Evolutionary conservation across 2,113 vertebrate genomes (phyloP).

Genomic region (Dasyurus viverrinus): DNA sequence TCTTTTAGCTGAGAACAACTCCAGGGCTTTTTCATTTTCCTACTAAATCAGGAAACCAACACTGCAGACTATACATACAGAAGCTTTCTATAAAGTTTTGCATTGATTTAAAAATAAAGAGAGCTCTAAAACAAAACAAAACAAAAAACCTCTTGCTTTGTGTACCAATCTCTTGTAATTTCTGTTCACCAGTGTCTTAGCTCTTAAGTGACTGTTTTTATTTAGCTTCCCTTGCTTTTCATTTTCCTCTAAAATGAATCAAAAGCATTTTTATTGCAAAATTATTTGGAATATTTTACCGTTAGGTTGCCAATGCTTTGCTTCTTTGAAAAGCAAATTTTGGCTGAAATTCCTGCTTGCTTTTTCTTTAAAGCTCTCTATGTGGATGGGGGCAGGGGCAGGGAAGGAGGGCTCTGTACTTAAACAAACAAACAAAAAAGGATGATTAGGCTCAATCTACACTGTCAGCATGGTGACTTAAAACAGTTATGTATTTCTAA

Average conservation of each 20-base stretch:
- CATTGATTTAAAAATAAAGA: not conserved
- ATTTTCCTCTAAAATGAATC: conserved; percentile 32
- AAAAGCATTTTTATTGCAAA: conserved; percentile 35
- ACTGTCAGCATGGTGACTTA: not conserved
- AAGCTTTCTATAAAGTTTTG: not conserved
- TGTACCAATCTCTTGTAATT: not conserved
- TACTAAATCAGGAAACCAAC: not conserved
- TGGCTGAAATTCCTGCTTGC: not conserved
- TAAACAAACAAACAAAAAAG: not conserved
- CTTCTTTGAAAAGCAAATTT: conserved; percentile 42
- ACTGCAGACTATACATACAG: not conserved
- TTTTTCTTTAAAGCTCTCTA: not conserved
- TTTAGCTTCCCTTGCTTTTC: conserved; percentile 37
- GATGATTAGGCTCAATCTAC: not conserved
- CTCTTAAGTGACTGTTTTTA: not conserved
- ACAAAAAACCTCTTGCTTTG: not conserved
- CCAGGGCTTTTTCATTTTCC: not conserved
- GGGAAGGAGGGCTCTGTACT: not conserved
- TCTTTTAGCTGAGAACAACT: not conserved
- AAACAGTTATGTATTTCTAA: not conserved
- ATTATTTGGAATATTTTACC: not conserved
- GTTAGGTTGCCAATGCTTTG: accelerated
- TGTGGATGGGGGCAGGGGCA: not conserved
- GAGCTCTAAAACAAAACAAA: too few relatives aligned
- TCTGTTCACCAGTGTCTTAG: not conserved